Evolutionary conservation across 2,113 vertebrate genomes (phyloP), one percentile per base, ranked within the genome.

Genomic region (Greenwoodochromis staneri): DNA sequence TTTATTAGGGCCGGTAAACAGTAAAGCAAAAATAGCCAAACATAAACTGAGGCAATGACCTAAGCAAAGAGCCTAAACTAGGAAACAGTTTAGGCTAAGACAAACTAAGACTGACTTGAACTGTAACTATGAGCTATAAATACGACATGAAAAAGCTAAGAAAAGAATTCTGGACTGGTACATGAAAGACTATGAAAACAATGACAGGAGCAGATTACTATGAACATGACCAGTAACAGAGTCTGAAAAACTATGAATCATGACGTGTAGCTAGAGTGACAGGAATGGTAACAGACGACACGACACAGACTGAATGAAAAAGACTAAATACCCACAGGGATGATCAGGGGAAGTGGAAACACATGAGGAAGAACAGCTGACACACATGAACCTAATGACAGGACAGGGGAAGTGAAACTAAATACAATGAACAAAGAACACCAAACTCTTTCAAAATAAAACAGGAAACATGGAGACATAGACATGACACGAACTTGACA

Each of bases 401-500:
- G 57, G 29, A 61, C 27, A 17, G 27, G 27, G 8, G 57, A 1
- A 61, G 27, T 31, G 49, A 51, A n/a, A 2, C 17, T 51, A n/a
- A 51, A 51, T 51, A 5, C 19, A 51, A 51, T n/a, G 49, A 51
- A n/a, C 49, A n/a, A 51, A 51, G 49, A 51, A 51, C 49, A 51
- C 9, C 49, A 51, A 1, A 10, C 49, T 9, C 17, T 51, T 10
- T 10, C 49, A 51, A 51, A 51, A 51, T 51, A 10, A 51, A 51
- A n/a, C 49, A n/a, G 19, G 19, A 51, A n/a, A 51, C 19, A 51
- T 2, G 7, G 27, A 24, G 3, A 34, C 29, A 61, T 31, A 61
- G 57, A 4, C 29, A 34, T 61, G 57, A 61, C 1, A 31, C 2
- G 0, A 31, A 31, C 14, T 1, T 34, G 3, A 61, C 57, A 34